Percentiles rank a stretch among this genome's conserved stretches.
Conservation (phyloP, 2,113 vertebrate species). For the Rutilus rutilus region DNA sequence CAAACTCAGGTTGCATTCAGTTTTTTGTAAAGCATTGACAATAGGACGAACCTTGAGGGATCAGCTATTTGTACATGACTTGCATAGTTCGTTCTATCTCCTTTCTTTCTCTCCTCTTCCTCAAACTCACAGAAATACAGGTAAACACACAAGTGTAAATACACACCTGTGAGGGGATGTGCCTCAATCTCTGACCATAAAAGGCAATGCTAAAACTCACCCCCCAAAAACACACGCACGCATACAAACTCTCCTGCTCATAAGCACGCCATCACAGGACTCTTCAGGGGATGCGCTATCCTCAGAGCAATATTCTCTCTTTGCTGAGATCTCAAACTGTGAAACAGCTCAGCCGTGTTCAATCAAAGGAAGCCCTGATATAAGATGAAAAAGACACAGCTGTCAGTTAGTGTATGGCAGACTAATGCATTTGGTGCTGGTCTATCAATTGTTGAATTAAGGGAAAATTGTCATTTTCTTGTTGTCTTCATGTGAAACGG, state of each 20-base stretch:
- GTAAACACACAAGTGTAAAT: neutral
- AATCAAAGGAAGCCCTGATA: conserved; percentile 15
- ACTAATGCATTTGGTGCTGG: conserved; percentile 6
- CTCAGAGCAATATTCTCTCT: conserved; percentile 42
- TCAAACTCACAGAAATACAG: neutral
- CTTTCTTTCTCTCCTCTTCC: neutral
- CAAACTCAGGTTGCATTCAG: neutral
- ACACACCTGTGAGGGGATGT: neutral
- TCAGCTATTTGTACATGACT: neutral
- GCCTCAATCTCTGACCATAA: conserved; percentile 19
- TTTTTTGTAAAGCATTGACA: neutral
- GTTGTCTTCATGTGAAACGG: conserved; percentile 5
- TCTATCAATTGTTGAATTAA: conserved; percentile 27
- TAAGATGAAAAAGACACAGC: conserved; percentile 3
- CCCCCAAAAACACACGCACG: neutral
- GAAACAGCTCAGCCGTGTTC: conserved; percentile 16
- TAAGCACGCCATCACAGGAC: conserved; percentile 11
- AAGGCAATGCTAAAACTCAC: neutral
- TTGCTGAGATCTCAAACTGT: conserved; percentile 31
- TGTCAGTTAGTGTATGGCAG: conserved; percentile 7
- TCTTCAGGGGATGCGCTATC: conserved; percentile 34
- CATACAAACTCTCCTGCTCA: conserved; percentile 17
- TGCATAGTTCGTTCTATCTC: neutral
- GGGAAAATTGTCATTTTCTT: conserved; percentile 13
- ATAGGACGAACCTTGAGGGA: neutral